phyloP scores from a whole-genome alignment of 2,888 invertebrate species.

The Scaeva pyrastri region DNA sequence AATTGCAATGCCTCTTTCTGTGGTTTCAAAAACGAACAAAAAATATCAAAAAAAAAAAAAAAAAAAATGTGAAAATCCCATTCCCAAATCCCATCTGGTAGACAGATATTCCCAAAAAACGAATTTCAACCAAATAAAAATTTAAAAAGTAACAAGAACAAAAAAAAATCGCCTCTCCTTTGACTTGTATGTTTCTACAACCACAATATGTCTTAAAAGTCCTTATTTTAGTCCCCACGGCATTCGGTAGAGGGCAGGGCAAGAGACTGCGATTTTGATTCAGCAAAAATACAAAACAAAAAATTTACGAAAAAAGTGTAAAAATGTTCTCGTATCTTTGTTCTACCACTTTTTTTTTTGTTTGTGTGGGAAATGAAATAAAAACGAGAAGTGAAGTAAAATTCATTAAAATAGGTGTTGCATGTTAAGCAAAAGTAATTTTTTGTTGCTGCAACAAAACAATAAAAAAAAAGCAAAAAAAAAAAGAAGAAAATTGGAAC shows the following conservation, averaged over 20 bases:
- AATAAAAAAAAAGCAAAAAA: not conserved
- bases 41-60: constrained; percentile 36
- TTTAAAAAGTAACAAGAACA: no score
- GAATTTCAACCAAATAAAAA: constrained; percentile 12
- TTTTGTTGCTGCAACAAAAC: constrained; percentile 15
- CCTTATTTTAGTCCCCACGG: constrained; percentile 53
- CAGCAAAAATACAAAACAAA: constrained; percentile 22
- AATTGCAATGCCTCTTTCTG: constrained; percentile 68
- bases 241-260: not conserved
- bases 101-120: constrained; percentile 64
- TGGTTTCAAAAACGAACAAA: constrained; percentile 27
- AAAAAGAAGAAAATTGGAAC: constrained; percentile 35
- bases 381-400: constrained; percentile 40
- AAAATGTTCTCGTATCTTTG: constrained; percentile 57
- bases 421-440: constrained; percentile 63
- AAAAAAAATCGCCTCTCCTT: constrained; percentile 62
- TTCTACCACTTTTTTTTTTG: constrained; percentile 46
- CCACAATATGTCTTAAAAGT: constrained; percentile 68
- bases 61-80: constrained; percentile 60
- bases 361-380: constrained; percentile 24
- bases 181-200: constrained; percentile 56
- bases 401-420: constrained; percentile 75
- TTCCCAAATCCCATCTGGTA: constrained; percentile 67
- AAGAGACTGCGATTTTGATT: constrained; percentile 40
- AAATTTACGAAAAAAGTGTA: constrained; percentile 36